phyloP scores from a whole-genome alignment of 2,888 invertebrate genomes.

The Agriotes lineatus region DNA sequence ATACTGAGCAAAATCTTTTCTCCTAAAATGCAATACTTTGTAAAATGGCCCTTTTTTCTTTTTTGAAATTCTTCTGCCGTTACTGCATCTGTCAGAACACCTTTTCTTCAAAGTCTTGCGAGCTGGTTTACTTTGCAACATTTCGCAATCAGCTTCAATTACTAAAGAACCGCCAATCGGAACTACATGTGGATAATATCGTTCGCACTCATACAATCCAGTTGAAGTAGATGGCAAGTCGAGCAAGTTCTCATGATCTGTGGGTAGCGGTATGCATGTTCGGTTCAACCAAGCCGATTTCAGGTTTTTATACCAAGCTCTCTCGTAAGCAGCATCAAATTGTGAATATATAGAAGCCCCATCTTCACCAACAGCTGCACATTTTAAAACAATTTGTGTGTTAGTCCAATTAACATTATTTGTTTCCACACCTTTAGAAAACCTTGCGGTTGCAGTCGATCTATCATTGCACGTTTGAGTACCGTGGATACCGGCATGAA shows the following conservation, averaged over 20 bases:
- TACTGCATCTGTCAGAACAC: too few relatives aligned
- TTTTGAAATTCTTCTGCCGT: too few relatives aligned
- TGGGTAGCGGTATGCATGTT: neutral
- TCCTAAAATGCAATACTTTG: too few relatives aligned
- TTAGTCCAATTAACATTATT: neutral
- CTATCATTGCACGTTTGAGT: neutral
- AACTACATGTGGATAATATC: too few relatives aligned
- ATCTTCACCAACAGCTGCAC: neutral
- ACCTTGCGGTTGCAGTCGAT: neutral
- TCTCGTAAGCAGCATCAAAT: too few relatives aligned
- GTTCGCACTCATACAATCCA: neutral
- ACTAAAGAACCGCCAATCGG: neutral
- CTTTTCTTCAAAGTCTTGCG: too few relatives aligned
- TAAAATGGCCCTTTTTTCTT: too few relatives aligned
- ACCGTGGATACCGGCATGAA: neutral
- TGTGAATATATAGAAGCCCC: neutral
- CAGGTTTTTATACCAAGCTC: neutral
- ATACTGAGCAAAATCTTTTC: constrained; percentile 31
- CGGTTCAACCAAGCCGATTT: neutral
- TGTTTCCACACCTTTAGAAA: neutral
- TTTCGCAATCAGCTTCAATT: constrained; percentile 19
- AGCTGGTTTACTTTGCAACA: too few relatives aligned
- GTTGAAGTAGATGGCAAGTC: constrained; percentile 17
- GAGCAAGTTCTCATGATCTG: neutral
- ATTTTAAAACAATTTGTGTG: neutral